Percentiles rank a stretch among this genome's conserved stretches.
phyloP scores from a whole-genome alignment of 2,797 vertebrate species.

The Presbytis comata region DNA sequence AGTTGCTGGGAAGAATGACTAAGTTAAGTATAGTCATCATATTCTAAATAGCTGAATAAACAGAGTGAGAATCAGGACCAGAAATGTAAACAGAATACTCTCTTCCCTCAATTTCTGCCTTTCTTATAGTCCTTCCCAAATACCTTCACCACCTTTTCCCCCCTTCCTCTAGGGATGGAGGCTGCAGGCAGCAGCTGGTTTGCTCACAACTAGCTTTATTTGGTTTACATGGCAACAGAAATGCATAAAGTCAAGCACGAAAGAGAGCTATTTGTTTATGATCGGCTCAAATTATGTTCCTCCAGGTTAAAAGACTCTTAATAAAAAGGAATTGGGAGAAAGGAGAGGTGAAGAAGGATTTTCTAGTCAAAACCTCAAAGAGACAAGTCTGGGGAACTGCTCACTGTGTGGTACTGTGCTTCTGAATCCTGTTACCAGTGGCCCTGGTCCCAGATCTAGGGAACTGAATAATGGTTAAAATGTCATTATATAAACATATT shows the following conservation, averaged over 20 bases:
- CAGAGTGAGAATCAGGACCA: background rate
- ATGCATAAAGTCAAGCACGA: slow-evolving; percentile 32
- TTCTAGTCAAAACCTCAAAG: slow-evolving; percentile 31
- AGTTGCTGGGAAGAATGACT: background rate
- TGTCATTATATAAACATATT: slow-evolving; percentile 54
- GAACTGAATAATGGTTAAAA: slow-evolving; percentile 38
- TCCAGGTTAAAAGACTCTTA: slow-evolving; percentile 34
- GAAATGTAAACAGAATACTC: background rate
- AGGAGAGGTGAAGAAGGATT: background rate
- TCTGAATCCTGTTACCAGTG: slow-evolving; percentile 13
- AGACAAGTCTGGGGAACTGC: background rate
- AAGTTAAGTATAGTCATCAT: background rate
- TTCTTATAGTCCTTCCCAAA: background rate
- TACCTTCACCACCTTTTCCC: background rate
- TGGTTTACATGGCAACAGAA: background rate
- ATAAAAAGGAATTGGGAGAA: background rate
- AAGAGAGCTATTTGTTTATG: slow-evolving; percentile 41
- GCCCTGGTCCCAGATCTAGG: slow-evolving; percentile 23
- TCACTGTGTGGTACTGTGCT: background rate
- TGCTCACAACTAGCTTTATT: background rate
- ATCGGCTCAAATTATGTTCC: slow-evolving; percentile 42
- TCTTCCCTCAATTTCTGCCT: background rate
- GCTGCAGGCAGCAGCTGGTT: background rate
- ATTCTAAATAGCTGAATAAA: slow-evolving; percentile 5
- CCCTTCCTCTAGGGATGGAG: background rate